Evolutionary conservation across 2,888 invertebrate genomes (phyloP).

Genomic region (Cistogaster globosa): DNA sequence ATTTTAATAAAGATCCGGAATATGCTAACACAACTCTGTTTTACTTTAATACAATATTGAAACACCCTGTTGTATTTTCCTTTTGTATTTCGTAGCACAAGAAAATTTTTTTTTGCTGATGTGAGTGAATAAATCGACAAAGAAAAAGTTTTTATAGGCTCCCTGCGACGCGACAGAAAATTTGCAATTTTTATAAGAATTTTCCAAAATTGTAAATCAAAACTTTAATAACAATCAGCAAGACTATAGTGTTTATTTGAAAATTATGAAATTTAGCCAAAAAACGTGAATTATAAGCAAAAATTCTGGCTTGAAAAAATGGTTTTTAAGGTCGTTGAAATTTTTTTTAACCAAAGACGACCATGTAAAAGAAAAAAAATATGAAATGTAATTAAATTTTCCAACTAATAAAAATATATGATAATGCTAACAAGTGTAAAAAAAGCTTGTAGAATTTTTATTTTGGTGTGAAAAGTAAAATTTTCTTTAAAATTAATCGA

Average conservation of each 20-base stretch:
- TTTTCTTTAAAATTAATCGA: conserved; percentile 28
- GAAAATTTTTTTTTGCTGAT: conserved; percentile 54
- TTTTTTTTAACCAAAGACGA: conserved; percentile 62
- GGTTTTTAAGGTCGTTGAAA: conserved; percentile 65
- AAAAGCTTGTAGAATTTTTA: conserved; percentile 25
- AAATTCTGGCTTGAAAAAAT: conserved; percentile 47
- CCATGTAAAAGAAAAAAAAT: conserved; percentile 48
- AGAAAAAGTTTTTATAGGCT: conserved; percentile 70
- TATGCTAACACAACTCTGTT: conserved; percentile 14
- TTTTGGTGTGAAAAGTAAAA: conserved; percentile 40
- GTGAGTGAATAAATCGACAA: conserved; percentile 71
- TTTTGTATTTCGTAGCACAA: conserved; percentile 45
- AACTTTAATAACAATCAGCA: conserved; percentile 50
- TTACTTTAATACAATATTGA: neutral
- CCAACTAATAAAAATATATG: neutral
- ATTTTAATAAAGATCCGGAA: too few relatives aligned
- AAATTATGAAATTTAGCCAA: conserved; percentile 41
- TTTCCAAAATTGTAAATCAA: conserved; percentile 66
- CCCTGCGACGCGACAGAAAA: conserved; percentile 71
- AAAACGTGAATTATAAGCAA: conserved; percentile 57
- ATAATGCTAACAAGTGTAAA: conserved; percentile 16
- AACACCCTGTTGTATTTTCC: conserved; percentile 36
- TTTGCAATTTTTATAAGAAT: conserved; percentile 69
- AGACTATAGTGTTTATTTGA: conserved; percentile 60
- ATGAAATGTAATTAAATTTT: conserved; percentile 1